Percentiles rank a stretch among this genome's conserved stretches.
These are phyloP conservation scores for Drosophila sordidula DNA, from an alignment of 2,888 invertebrate genomes.

Conservation along the genomic window DNA sequence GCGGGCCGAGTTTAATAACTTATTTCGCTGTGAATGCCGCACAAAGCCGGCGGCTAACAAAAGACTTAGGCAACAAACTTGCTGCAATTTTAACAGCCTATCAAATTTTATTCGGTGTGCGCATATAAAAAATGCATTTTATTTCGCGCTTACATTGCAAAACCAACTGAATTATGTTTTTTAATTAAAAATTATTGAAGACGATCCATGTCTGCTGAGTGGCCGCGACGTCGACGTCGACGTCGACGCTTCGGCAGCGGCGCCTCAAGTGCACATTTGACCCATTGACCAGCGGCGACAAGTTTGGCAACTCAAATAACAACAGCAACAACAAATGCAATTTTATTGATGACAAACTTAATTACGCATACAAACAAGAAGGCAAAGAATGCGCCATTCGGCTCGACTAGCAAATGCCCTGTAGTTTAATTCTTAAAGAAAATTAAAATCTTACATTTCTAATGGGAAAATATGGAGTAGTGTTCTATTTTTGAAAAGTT, in stretches of 20 bases:
- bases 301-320: slow-evolving; percentile 62
- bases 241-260: slow-evolving; percentile 1
- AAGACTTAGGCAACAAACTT: slow-evolving; percentile 69
- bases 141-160: slow-evolving; percentile 61
- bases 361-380: slow-evolving; percentile 49
- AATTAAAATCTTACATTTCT: no score
- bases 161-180: slow-evolving; percentile 64
- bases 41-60: slow-evolving; percentile 40
- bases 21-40: slow-evolving; percentile 11
- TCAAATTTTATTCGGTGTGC: slow-evolving; percentile 1
- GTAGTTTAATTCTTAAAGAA: background rate
- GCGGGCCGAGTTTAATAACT: slow-evolving; percentile 14
- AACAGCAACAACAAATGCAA: slow-evolving; percentile 53
- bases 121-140: slow-evolving; percentile 55
- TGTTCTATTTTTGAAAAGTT: no score
- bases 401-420: slow-evolving; percentile 11
- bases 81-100: slow-evolving; percentile 33
- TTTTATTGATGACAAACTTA: slow-evolving; percentile 67
- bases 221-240: background rate
- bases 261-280: slow-evolving; percentile 57
- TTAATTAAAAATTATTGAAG: slow-evolving; percentile 70
- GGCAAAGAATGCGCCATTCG: slow-evolving; percentile 13
- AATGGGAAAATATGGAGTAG: no score
- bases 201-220: slow-evolving; percentile 32
- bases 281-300: slow-evolving; percentile 70